phyloP scores from a whole-genome alignment of 2,797 vertebrate genomes.

The Neosilurus mollespiculum region DNA sequence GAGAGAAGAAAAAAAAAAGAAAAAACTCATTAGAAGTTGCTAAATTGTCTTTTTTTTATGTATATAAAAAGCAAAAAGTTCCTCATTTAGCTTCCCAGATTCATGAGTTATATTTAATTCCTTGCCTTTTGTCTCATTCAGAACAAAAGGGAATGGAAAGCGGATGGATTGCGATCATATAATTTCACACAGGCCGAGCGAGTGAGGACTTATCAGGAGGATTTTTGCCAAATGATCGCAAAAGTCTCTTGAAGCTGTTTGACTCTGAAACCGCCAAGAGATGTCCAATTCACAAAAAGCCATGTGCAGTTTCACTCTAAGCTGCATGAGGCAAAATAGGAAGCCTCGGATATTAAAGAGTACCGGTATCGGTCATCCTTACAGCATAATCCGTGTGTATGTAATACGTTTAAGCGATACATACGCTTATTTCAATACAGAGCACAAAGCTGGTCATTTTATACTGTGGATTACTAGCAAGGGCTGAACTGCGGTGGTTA shows the following conservation, averaged over 20 bases:
- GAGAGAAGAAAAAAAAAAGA: background rate
- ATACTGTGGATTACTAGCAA: too few relatives aligned
- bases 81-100: constrained; percentile 6
- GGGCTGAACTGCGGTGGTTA: too few relatives aligned
- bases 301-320: background rate
- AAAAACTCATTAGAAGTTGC: background rate
- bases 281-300: background rate
- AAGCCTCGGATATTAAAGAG: too few relatives aligned
- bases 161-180: background rate
- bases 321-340: too few relatives aligned
- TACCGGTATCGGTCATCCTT: too few relatives aligned
- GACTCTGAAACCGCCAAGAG: background rate
- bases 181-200: background rate
- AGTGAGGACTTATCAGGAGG: background rate
- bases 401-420: too few relatives aligned
- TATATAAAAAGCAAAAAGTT: constrained; percentile 9
- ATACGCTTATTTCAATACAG: too few relatives aligned
- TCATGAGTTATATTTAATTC: background rate
- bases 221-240: constrained; percentile 1
- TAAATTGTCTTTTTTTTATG: background rate
- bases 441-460: too few relatives aligned
- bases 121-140: background rate
- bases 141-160: constrained; percentile 1
- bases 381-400: too few relatives aligned
- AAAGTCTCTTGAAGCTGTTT: background rate